These are phyloP conservation scores for Megaustenia siamemsis DNA, from an alignment of 2,888 invertebrate genomes.

Conservation along the genomic window DNA sequence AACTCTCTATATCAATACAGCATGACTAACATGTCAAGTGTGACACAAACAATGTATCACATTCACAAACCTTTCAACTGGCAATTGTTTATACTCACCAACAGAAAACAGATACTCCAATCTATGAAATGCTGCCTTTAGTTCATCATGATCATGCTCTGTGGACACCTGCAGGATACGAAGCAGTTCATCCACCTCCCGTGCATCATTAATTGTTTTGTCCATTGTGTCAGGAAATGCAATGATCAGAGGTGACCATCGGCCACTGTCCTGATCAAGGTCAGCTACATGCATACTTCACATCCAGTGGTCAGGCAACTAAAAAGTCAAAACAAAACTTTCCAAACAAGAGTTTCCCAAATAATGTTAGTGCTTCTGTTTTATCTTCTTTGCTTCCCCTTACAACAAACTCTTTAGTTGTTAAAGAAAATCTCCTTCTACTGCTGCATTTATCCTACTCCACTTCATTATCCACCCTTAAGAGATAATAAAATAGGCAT, in stretches of 20 bases:
- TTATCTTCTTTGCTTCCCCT: no score
- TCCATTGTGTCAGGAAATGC: slow-evolving; percentile 39
- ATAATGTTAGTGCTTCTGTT: no score
- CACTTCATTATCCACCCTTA: no score
- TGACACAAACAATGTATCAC: no score
- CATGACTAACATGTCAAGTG: no score
- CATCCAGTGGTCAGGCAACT: slow-evolving; percentile 5
- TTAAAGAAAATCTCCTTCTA: no score
- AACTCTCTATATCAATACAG: no score
- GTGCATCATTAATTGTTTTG: slow-evolving; percentile 47
- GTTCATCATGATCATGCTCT: slow-evolving; percentile 54
- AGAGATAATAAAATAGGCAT: no score
- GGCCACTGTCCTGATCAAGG: slow-evolving; percentile 51
- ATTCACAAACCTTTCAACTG: no score
- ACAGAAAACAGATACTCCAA: slow-evolving; percentile 48
- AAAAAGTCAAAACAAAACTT: neutral
- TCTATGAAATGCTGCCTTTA: slow-evolving; percentile 42
- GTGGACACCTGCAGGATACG: slow-evolving; percentile 53
- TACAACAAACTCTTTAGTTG: no score
- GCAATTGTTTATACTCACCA: no score
- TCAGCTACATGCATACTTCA: slow-evolving; percentile 32
- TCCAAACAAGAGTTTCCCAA: neutral
- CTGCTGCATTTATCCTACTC: no score
- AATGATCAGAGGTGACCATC: slow-evolving; percentile 54
- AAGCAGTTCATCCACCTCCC: slow-evolving; percentile 55